Conservation (phyloP, 2,888 invertebrate species). For the Didymodactylos carnosus region DNA sequence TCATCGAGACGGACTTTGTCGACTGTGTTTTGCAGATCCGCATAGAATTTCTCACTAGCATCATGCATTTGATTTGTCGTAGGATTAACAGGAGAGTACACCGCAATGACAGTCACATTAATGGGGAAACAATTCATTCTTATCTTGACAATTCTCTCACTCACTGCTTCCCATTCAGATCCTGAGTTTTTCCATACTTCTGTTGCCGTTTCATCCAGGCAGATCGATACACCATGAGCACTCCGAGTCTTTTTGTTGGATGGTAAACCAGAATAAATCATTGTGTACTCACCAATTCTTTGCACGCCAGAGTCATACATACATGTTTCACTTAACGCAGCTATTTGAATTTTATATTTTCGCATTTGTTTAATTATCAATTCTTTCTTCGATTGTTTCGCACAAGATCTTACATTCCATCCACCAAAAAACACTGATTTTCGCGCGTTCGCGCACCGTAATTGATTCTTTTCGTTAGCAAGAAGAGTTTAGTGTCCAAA, state of each 20-base stretch:
- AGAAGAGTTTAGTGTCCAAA: background rate
- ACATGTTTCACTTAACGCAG: background rate
- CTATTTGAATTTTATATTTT: background rate
- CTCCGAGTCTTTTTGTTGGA: background rate
- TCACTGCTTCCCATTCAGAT: background rate
- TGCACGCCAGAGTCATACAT: background rate
- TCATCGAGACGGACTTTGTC: no score
- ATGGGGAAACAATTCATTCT: background rate
- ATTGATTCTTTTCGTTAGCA: background rate
- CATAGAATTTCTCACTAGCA: background rate
- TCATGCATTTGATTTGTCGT: background rate
- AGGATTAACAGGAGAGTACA: background rate
- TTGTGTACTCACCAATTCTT: background rate
- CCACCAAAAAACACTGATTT: background rate
- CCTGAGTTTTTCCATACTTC: background rate
- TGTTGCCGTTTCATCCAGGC: background rate
- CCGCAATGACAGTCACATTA: background rate
- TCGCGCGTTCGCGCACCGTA: background rate
- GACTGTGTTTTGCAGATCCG: background rate
- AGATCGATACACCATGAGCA: background rate
- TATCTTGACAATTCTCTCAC: background rate
- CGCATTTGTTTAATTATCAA: background rate
- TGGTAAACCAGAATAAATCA: background rate
- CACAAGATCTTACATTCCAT: background rate
- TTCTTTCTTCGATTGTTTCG: background rate